Evolutionary conservation across 2,888 invertebrate species (phyloP).

Genomic region (Itoplectis maculator): DNA sequence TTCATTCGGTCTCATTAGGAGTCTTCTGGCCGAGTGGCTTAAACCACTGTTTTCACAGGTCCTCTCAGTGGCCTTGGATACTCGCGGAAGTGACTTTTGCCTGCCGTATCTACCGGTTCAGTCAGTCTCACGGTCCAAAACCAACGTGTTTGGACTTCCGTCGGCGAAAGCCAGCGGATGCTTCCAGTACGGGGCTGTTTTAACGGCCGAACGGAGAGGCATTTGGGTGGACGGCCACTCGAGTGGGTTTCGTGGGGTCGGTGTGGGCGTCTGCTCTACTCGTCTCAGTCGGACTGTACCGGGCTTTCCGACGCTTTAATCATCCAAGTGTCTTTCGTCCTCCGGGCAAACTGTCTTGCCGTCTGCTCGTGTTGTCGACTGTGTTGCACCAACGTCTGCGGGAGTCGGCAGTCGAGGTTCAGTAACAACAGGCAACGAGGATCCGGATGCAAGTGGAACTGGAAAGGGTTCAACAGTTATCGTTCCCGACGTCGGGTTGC

Average conservation of each 20-base stretch:
- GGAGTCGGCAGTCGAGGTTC: background rate
- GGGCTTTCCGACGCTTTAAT: conserved; percentile 44
- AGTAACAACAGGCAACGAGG: conserved; percentile 1
- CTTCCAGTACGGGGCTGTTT: too few relatives aligned
- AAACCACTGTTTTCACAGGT: too few relatives aligned
- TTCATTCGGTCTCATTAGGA: too few relatives aligned
- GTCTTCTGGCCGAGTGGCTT: too few relatives aligned
- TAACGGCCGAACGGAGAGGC: background rate
- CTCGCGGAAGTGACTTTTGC: too few relatives aligned
- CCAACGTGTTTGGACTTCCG: too few relatives aligned
- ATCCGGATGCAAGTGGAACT: conserved; percentile 16
- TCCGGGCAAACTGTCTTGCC: conserved; percentile 17
- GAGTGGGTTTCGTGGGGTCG: too few relatives aligned
- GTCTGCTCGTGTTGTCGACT: too few relatives aligned
- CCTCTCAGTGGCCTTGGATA: too few relatives aligned
- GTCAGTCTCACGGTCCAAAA: too few relatives aligned
- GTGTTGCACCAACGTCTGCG: background rate
- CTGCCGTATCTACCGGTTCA: too few relatives aligned
- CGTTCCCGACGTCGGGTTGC: conserved; percentile 31
- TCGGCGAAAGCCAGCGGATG: too few relatives aligned
- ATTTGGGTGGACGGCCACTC: conserved; percentile 18
- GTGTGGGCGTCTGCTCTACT: conserved; percentile 54
- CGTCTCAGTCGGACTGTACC: conserved; percentile 37
- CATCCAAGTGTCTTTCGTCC: conserved; percentile 52
- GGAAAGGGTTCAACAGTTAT: conserved; percentile 48